phyloP scores from a whole-genome alignment of 2,113 vertebrate species.

The Gadus chalcogrammus region DNA sequence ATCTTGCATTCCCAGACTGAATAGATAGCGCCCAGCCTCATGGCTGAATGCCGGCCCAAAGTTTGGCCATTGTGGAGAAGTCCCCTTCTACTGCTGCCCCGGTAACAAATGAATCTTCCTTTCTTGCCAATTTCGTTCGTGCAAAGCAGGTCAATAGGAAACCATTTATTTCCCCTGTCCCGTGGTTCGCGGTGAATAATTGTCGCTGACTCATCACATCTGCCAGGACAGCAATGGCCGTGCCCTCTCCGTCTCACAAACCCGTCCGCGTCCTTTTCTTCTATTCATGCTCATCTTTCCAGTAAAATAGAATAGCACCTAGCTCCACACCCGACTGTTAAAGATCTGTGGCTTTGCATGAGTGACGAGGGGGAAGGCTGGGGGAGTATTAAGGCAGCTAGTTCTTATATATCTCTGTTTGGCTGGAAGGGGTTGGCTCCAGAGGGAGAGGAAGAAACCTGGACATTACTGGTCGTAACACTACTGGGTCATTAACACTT shows the following conservation, averaged over 20 bases:
- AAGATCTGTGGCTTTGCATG: constrained; percentile 1
- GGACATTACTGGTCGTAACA: too few species aligned
- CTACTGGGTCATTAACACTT: too few species aligned
- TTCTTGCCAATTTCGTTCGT: constrained; percentile 58
- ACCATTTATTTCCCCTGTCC: constrained; percentile 57
- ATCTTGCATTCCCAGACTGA: constrained; percentile 53
- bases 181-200: constrained; percentile 61
- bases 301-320: constrained; percentile 15
- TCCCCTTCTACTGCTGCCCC: constrained; percentile 43
- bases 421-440: too few species aligned
- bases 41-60: constrained; percentile 51
- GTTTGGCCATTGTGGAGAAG: constrained; percentile 50
- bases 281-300: constrained; percentile 18
- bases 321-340: constrained; percentile 4
- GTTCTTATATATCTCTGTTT: too few species aligned
- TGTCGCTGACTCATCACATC: constrained; percentile 69
- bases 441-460: too few species aligned
- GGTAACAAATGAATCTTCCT: constrained; percentile 66
- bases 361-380: background rate
- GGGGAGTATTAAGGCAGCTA: too few species aligned
- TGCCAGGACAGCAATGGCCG: constrained; percentile 37
- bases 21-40: constrained; percentile 45
- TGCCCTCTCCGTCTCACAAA: constrained; percentile 54
- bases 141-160: constrained; percentile 66
- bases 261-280: constrained; percentile 22